Base-by-base conservation (phyloP, 2,888 invertebrate genomes). In the Drosophila affinis region DNA sequence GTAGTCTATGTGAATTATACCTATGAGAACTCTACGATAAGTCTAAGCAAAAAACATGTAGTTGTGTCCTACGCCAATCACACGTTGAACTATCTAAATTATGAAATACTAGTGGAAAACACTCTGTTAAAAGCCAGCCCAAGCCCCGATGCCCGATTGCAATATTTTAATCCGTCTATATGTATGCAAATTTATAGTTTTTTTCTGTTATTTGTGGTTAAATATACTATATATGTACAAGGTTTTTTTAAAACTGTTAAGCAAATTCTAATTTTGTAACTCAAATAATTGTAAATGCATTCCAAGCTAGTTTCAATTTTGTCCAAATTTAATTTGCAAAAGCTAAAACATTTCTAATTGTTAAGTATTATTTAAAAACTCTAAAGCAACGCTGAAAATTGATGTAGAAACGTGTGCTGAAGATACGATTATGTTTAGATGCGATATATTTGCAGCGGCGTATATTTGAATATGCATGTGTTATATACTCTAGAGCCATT, bases 41-140 rank as follows among this genome's bases (percentile, higher is more conserved):
- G 56, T 79, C 49, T 79, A 79, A 68, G 68, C 47, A 62, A 82
- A 62, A 65, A 76, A 82, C 69, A 79, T 76, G 85, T 78, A 84
- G 84, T 84, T 84, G 84, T 80, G 84, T 87, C 85, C 78, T 62
- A 76, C 75, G 82, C 87, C 87, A 75, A 75, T 75, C 76, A 53
- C 59, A 57, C 51, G 46, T 58, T 72, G n/a, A 68, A 67, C 45
- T 71, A 69, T 32, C 32, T 39, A 39, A 39, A 39, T 39, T 39
- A 39, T 39, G 39, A n/a, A 39, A 39, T n/a, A 39, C 39, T 65
- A 65, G 65, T 65, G 65, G 56, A 64, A 56, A 39, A 39, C 47
- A 47, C 57, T 59, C 72, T 55, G 71, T 70, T 61, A 55, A 56
- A 12, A n/a, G 27, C 18, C 12, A 32, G n/a, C 21, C n/a, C n/a